A percentile compares a stretch with the other conserved stretches of the same genome.
phyloP scores from a whole-genome alignment of 2,888 invertebrate species.

The Cosmia pyralina region DNA sequence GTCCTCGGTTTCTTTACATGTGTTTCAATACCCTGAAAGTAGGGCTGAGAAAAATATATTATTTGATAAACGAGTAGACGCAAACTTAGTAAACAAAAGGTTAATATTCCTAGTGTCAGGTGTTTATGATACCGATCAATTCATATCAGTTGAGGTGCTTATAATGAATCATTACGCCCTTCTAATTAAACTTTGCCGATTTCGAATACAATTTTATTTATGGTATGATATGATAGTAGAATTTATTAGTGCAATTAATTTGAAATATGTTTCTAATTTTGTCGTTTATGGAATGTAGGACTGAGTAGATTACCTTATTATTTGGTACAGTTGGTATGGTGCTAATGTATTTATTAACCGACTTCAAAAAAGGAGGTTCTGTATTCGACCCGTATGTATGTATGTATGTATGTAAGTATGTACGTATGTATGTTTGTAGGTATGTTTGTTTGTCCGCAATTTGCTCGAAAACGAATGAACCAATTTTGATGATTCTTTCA shows the following conservation, averaged over 20 bases:
- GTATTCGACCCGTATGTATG: no score
- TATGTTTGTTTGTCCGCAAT: no score
- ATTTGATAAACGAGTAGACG: not conserved
- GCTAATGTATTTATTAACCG: not conserved
- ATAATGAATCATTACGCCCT: conserved; percentile 55
- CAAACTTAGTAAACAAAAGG: not conserved
- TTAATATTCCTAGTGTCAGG: conserved; percentile 38
- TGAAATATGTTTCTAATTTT: conserved; percentile 54
- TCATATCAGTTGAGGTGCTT: conserved; percentile 45
- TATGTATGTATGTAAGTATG: no score
- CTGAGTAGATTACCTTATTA: not conserved
- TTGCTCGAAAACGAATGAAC: no score
- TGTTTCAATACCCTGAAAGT: not conserved
- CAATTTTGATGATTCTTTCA: no score
- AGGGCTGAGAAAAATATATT: not conserved
- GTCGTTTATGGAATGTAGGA: conserved; percentile 26
- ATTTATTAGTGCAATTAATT: conserved; percentile 59
- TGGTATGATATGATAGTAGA: conserved; percentile 46
- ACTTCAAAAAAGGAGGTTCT: no score
- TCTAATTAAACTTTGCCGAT: conserved; percentile 64
- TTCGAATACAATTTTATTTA: conserved; percentile 61
- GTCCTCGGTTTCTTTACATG: not conserved
- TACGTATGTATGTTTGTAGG: no score
- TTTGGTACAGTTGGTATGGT: not conserved
- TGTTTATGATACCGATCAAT: conserved; percentile 59